Conservation (phyloP, 2,888 invertebrate species). For the Pyrochroa serraticornis region DNA sequence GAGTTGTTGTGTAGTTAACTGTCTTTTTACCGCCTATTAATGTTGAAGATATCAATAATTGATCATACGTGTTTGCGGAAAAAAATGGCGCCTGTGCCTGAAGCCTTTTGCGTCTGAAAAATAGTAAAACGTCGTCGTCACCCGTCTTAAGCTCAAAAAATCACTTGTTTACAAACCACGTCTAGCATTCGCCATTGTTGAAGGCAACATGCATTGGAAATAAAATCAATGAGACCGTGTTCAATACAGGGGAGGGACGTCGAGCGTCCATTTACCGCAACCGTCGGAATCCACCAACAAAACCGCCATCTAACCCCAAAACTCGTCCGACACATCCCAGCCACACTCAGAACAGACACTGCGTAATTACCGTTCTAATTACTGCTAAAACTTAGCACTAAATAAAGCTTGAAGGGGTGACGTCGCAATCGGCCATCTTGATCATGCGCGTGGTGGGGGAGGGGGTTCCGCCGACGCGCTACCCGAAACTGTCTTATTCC, state of each 20-base stretch:
- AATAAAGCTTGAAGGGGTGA: constrained; percentile 42
- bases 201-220: constrained; percentile 41
- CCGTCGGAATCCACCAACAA: not conserved
- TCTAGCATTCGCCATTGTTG: constrained; percentile 40
- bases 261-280: constrained; percentile 14
- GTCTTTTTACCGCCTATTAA: no score
- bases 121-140: not conserved
- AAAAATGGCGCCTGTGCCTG: not conserved
- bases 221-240: constrained; percentile 45
- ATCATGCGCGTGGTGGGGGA: constrained; percentile 45
- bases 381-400: constrained; percentile 45
- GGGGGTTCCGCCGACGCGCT: constrained; percentile 36
- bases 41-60: no score
- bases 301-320: constrained; percentile 5
- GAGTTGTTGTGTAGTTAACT: no score
- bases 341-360: constrained; percentile 1
- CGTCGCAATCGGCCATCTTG: constrained; percentile 53
- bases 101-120: no score
- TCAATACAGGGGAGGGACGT: constrained; percentile 36
- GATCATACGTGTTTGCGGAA: no score
- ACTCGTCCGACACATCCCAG: not conserved
- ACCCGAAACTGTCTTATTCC: constrained; percentile 49
- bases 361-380: constrained; percentile 42
- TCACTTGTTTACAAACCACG: constrained; percentile 26
- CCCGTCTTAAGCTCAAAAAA: no score